Base-by-base conservation (phyloP, 2,797 vertebrate genomes). In the Sarcoramphus papa region DNA sequence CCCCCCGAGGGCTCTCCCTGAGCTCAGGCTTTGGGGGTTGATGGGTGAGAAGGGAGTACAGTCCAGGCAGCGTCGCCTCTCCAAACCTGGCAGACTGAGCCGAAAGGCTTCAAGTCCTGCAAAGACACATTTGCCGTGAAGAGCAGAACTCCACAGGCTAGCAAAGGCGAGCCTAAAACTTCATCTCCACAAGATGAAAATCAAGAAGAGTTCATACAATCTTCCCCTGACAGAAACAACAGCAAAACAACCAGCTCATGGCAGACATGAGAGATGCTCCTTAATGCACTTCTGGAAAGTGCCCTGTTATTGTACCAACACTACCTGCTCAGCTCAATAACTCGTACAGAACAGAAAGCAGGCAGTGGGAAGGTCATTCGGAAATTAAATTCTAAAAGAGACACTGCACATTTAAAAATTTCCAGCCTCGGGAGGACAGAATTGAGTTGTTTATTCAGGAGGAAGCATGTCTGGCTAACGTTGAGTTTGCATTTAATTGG, bases 401-500 rank as follows among this genome's bases (percentile, higher is more conserved):
- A 85, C n/a, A 27, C 70, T 10, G n/a, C 4, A 24, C 67, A 92
- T 87, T 79, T 79, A 23, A 69, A 68, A 56, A 69, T 51, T 40
- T 37, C 64, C 94, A 93, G 78, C 91, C 92, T 65, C 28, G 0
- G 74, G 87, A 93, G 93, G 50, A 90, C 72, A 43, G 87, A 75
- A 93, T 41, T 51, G 88, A 91, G 84, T 37, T 92, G 89, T 90
- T 96, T 96, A 25, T 93, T 90, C 93, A 60, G 82, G 60, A 94
- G 70, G 89, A 94, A 94, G 89, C 78, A 96, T 2, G 76, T 92
- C 95, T 92, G 92, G 75, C 84, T 94, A 92, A 93, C 33, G 12
- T 69, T 59, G 79, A 88, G 82, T 84, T 94, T 84, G 91, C 51
- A 4, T 72, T 88, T 96, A 93, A 97, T 92, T 95, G 96, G 93